phyloP scores from a whole-genome alignment of 2,888 invertebrate genomes.

The Rugalucina vietnamica region DNA sequence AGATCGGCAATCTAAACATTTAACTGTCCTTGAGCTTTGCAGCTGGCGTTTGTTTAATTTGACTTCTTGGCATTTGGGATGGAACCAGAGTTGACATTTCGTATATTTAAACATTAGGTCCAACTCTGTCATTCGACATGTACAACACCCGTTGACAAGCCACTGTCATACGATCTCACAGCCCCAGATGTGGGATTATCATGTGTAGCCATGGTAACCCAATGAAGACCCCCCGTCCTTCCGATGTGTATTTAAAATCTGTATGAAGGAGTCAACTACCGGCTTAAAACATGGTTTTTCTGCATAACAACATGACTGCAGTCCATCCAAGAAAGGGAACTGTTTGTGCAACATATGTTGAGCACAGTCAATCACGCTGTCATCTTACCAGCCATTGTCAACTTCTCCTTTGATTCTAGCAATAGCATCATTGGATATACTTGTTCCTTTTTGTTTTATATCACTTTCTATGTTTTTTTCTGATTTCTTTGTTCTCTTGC shows the following conservation, averaged over 20 bases:
- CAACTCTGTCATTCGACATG: no score
- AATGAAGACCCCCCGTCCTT: background rate
- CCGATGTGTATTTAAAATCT: background rate
- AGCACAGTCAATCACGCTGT: background rate
- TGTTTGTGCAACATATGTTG: background rate
- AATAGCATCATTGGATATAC: background rate
- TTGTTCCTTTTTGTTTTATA: background rate
- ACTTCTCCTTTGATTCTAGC: background rate
- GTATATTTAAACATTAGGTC: no score
- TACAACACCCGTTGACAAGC: no score
- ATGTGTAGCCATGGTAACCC: background rate
- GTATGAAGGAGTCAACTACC: background rate
- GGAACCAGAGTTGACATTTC: no score
- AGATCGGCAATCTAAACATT: no score
- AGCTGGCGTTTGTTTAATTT: no score
- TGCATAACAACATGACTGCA: slow-evolving; percentile 15
- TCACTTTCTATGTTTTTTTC: background rate
- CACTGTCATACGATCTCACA: no score
- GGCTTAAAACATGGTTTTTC: slow-evolving; percentile 8
- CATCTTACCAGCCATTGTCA: background rate
- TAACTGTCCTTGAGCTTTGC: no score
- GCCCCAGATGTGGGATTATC: no score
- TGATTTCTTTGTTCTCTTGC: no score
- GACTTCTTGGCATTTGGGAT: no score
- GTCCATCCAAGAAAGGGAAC: background rate